phyloP scores from a whole-genome alignment of 2,888 invertebrate genomes.

The Thalpophila matura region DNA sequence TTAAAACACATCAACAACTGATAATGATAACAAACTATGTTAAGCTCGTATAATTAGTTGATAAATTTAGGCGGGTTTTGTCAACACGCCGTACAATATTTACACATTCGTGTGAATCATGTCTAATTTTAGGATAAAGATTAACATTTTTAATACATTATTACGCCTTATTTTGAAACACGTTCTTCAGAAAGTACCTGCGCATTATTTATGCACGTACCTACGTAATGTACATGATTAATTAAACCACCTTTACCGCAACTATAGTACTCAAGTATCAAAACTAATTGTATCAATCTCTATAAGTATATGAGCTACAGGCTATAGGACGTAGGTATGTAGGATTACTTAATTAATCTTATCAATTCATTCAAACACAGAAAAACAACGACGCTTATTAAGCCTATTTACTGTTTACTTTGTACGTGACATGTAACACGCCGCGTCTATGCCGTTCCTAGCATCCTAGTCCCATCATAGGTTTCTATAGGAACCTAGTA shows the following conservation, averaged over 20 bases:
- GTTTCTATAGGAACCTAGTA: slow-evolving; percentile 13
- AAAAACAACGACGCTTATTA: slow-evolving; percentile 27
- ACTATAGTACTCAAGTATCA: background rate
- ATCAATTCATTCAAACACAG: slow-evolving; percentile 21
- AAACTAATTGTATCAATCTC: background rate
- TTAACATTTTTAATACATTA: slow-evolving; percentile 17
- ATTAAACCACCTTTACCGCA: slow-evolving; percentile 10
- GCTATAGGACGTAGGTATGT: too few relatives aligned
- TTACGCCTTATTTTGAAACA: slow-evolving; percentile 31
- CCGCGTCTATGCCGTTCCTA: slow-evolving; percentile 16
- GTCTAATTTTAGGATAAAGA: slow-evolving; percentile 19
- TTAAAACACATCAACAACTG: slow-evolving; percentile 18
- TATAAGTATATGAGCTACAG: background rate
- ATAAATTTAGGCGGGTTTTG: slow-evolving; percentile 18
- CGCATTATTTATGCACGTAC: background rate
- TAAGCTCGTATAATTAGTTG: slow-evolving; percentile 10
- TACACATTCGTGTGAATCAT: background rate
- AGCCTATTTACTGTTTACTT: slow-evolving; percentile 12
- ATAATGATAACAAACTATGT: slow-evolving; percentile 24
- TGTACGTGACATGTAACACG: slow-evolving; percentile 48
- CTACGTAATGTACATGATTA: background rate
- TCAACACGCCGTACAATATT: background rate
- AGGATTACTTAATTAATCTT: slow-evolving; percentile 26
- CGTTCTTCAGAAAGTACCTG: slow-evolving; percentile 23
- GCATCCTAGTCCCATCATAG: slow-evolving; percentile 10